Evolutionary conservation across 2,113 vertebrate genomes (phyloP).

Genomic region (Toxostoma redivivum): DNA sequence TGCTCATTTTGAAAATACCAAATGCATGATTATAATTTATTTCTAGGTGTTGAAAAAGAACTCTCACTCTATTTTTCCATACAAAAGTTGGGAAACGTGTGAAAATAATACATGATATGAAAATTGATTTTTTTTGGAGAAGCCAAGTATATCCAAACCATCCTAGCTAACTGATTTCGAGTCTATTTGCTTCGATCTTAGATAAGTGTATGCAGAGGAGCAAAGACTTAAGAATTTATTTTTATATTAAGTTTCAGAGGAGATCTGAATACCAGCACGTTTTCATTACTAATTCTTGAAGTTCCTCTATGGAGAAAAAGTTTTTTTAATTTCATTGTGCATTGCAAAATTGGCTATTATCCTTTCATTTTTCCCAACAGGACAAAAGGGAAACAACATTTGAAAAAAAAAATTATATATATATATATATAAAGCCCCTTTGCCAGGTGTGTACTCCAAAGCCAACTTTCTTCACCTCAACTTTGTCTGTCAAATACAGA

Average conservation of each 20-base stretch:
- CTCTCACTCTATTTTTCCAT: neutral
- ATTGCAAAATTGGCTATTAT: neutral
- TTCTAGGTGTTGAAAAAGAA: neutral
- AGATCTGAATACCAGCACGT: neutral
- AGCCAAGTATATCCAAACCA: neutral
- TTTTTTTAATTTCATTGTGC: neutral
- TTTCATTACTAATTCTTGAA: neutral
- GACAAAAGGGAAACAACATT: neutral
- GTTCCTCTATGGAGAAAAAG: neutral
- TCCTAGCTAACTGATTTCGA: neutral
- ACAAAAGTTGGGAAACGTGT: neutral
- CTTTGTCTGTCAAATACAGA: neutral
- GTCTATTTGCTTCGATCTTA: neutral
- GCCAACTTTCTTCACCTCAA: neutral
- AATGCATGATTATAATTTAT: neutral
- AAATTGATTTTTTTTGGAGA: neutral
- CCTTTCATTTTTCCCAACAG: neutral
- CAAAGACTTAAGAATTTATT: neutral
- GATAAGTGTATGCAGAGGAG: neutral
- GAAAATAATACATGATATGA: neutral
- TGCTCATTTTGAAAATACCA: neutral
- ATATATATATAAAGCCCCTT: neutral
- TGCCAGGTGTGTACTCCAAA: neutral
- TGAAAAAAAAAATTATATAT: neutral
- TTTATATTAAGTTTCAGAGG: neutral